A percentile compares a stretch with the other conserved stretches of the same genome.
Conservation (phyloP, 2,113 vertebrate genomes). For the Castor canadensis region DNA sequence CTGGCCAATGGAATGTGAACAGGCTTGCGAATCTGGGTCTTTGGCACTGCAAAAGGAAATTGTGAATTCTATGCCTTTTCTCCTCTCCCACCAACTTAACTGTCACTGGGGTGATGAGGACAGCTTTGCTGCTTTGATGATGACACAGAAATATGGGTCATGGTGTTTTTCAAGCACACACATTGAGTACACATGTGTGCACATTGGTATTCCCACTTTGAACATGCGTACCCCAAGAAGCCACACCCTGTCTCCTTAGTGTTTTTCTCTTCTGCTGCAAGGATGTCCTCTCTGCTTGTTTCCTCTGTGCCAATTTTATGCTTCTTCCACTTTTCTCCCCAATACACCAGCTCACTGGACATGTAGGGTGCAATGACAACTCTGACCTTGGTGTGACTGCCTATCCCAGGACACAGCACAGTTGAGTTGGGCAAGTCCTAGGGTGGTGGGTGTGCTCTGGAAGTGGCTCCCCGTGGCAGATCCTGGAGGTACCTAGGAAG, state of each 20-base stretch:
- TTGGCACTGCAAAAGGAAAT: neutral
- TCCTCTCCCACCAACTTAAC: too few species aligned
- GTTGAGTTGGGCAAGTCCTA: neutral
- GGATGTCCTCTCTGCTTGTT: neutral
- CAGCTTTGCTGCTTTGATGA: neutral
- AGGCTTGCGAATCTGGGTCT: neutral
- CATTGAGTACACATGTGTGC: neutral
- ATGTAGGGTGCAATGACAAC: too few species aligned
- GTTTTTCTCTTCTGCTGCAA: neutral
- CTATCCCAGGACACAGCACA: neutral
- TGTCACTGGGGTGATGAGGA: too few species aligned
- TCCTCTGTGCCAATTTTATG: neutral
- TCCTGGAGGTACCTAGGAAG: neutral
- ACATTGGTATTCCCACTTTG: neutral
- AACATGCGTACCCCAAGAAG: neutral
- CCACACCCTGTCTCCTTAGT: neutral
- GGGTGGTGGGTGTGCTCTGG: neutral
- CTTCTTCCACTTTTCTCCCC: neutral
- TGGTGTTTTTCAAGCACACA: too few species aligned
- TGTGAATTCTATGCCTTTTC: neutral
- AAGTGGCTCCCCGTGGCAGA: neutral
- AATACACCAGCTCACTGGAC: neutral
- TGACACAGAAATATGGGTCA: neutral
- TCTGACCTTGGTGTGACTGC: neutral
- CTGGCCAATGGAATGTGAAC: neutral